phyloP scores from a whole-genome alignment of 1,140 invertebrate species.

The Aphidius gifuensis region DNA sequence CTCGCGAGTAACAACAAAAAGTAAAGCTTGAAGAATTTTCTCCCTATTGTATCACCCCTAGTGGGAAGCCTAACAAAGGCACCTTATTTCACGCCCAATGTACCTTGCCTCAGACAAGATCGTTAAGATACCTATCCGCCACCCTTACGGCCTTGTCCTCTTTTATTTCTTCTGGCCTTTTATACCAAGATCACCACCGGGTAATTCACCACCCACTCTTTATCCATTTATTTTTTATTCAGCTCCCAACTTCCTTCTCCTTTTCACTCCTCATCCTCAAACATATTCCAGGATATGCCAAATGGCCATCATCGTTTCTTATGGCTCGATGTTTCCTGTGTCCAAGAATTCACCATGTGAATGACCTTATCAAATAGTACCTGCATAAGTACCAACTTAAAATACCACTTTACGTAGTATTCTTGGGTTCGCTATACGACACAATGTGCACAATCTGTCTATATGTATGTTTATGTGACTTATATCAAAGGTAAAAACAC shows the following conservation, averaged over 20 bases:
- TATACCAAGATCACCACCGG: conserved; percentile 7
- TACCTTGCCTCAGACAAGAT: conserved; percentile 44
- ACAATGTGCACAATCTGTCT: too few relatives aligned
- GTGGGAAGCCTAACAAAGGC: conserved; percentile 36
- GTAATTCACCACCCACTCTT: conserved; percentile 12
- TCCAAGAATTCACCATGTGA: conserved; percentile 15
- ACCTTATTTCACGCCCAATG: conserved; percentile 45
- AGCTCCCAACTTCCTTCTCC: not conserved
- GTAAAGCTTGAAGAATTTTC: conserved; percentile 27
- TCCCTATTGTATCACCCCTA: not conserved
- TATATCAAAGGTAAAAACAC: too few relatives aligned
- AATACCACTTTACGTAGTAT: conserved; percentile 24
- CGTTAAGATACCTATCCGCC: conserved; percentile 44
- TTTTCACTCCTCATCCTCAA: too few relatives aligned
- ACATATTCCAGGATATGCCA: not conserved
- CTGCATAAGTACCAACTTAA: conserved; percentile 21
- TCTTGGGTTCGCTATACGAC: conserved; percentile 25
- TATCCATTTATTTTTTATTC: conserved; percentile 1
- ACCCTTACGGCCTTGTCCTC: conserved; percentile 28
- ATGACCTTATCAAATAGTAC: conserved; percentile 28
- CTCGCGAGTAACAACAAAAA: conserved; percentile 2
- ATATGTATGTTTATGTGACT: conserved; percentile 7
- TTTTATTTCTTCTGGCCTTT: not conserved
- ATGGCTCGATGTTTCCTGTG: conserved; percentile 34
- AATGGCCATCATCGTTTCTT: conserved; percentile 31